A percentile compares a stretch with the other conserved stretches of the same genome.
These are phyloP conservation scores for Meghimatium bilineatum DNA, from an alignment of 2,888 invertebrate species.

Conservation along the genomic window DNA sequence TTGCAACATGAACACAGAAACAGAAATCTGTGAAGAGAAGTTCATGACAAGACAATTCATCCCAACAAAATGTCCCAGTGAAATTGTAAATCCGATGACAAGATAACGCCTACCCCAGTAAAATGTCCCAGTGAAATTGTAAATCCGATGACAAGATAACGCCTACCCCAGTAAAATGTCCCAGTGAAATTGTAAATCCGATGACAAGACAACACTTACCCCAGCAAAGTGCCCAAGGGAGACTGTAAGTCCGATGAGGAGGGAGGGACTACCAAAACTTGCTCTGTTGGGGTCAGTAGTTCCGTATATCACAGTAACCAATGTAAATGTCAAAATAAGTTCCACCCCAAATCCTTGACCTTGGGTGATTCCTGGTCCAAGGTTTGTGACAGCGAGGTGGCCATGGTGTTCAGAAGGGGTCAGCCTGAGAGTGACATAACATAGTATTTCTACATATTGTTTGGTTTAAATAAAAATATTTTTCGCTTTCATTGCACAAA, in stretches of 20 bases:
- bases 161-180: no score
- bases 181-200: neutral
- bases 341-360: conserved; percentile 90
- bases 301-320: conserved; percentile 88
- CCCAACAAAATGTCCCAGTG: no score
- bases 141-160: no score
- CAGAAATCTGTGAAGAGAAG: no score
- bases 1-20: no score
- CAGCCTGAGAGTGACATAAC: conserved; percentile 59
- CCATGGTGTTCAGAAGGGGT: conserved; percentile 54
- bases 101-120: no score
- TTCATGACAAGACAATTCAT: no score
- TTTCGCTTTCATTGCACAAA: no score
- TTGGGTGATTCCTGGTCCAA: conserved; percentile 75
- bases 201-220: conserved; percentile 82
- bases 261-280: conserved; percentile 88
- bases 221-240: conserved; percentile 89
- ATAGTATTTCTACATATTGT: no score
- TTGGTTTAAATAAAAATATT: no score
- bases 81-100: no score
- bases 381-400: conserved; percentile 62
- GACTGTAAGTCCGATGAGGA: conserved; percentile 92
- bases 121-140: no score
- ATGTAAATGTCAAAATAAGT: conserved; percentile 89
- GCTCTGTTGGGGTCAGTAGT: conserved; percentile 88